phyloP scores from a whole-genome alignment of 1,140 invertebrate species.

The Neuroterus valhalla region DNA sequence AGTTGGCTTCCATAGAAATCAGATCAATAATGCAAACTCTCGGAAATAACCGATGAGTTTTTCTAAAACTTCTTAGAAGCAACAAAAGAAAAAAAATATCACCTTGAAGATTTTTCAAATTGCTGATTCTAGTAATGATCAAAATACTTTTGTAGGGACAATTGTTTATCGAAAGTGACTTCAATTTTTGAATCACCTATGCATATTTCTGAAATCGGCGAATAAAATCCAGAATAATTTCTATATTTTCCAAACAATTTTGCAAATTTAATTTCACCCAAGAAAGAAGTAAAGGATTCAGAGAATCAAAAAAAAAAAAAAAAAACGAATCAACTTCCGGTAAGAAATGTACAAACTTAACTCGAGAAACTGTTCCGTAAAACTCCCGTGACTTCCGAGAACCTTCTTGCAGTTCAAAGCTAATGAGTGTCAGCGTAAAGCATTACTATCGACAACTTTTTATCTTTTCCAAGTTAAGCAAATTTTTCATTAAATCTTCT shows the following conservation, averaged over 20 bases:
- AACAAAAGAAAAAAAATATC: no score
- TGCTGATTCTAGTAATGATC: no score
- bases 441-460: conserved; percentile 22
- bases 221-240: not conserved
- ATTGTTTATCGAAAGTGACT: no score
- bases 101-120: no score
- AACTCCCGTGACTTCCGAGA: not conserved
- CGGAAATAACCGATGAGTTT: no score
- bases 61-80: no score
- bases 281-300: not conserved
- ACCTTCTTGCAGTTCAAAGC: conserved; percentile 7
- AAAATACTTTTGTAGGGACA: no score
- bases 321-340: not conserved
- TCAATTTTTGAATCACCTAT: no score
- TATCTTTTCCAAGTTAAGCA: conserved; percentile 17
- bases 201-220: no score
- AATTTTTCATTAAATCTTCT: conserved; percentile 31
- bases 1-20: no score
- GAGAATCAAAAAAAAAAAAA: not conserved
- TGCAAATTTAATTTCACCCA: not conserved
- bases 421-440: conserved; percentile 22
- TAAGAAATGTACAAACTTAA: conserved; percentile 2
- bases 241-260: not conserved
- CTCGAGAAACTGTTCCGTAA: conserved; percentile 6
- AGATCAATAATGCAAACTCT: no score